Evolutionary conservation across 1,140 invertebrate species (phyloP), one percentile per base, ranked within the genome.

Genomic region (Sycophila sp.): DNA sequence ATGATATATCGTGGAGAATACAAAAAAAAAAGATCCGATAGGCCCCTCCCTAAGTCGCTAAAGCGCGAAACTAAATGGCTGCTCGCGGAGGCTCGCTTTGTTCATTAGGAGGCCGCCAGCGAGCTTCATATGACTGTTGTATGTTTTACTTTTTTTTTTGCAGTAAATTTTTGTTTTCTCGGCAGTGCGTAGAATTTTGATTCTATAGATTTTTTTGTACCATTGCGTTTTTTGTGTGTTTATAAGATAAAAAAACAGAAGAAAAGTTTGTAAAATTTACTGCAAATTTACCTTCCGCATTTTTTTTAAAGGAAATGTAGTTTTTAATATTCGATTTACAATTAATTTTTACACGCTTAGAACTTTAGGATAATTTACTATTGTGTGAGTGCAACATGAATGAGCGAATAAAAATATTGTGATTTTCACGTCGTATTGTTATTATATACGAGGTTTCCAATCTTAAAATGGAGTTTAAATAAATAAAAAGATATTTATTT

Each of bases 401-500:
- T 73, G 75, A 72, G 69, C 71, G 73, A 58, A 69, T 64, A 69
- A 66, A 72, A 69, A 71, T 49, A 75, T 72, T 75, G 73, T 75
- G 75, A 75, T 75, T 73, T 71, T 71, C 53, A 65, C 69, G 69
- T 70, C 49, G 51, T 40, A 51, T 69, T 34, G n/a, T 34, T 40
- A 51, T 69, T 34, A 24, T 34, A n/a, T 58, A 58, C n/a, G 38
- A 45, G n/a, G 36, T 64, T 75, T 75, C 56, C 69, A 71, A 69
- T 30, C 62, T 73, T 72, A 49, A 60, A 66, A 76, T 49, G 30
- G 22, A 64, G 17, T 19, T 69, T 64, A 73, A 72, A 72, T 40
- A 76, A 76, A 76, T 67, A 72, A 75, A 69, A 75, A 60, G n/a
- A 71, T 76, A 77, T 75, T 75, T 77, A 77, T 75, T 77, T 73